A percentile compares a stretch with the other conserved stretches of the same genome.
Evolutionary conservation across 2,888 invertebrate genomes (phyloP).

Genomic region (Heliconius charithonia): DNA sequence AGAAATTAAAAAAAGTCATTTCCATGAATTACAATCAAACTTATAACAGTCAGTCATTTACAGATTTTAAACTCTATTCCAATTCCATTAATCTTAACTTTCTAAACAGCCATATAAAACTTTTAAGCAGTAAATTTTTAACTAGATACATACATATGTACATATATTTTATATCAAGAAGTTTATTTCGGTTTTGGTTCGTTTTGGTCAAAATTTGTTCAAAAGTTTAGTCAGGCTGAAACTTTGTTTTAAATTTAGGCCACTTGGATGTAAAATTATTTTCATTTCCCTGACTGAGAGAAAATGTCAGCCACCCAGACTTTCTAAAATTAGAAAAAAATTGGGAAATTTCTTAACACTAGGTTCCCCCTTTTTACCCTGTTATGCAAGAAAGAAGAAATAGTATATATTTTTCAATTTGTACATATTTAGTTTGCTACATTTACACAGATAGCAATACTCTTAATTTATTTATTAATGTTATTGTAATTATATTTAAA

Average conservation of each 20-base stretch:
- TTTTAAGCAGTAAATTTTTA: background rate
- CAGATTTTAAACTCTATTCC: too few species aligned
- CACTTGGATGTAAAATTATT: background rate
- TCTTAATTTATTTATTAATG: background rate
- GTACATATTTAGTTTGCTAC: too few species aligned
- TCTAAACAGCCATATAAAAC: too few species aligned
- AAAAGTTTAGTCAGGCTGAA: background rate
- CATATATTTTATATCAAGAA: background rate
- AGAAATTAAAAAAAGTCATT: too few species aligned
- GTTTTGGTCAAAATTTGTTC: background rate
- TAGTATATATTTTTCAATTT: too few species aligned
- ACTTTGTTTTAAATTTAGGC: constrained; percentile 2
- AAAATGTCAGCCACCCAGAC: too few species aligned
- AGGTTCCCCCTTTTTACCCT: background rate
- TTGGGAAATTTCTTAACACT: background rate
- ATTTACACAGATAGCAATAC: too few species aligned
- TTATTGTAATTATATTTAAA: background rate
- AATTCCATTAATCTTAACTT: too few species aligned
- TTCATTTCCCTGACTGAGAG: too few species aligned
- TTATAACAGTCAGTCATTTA: too few species aligned
- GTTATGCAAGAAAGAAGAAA: background rate
- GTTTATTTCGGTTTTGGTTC: background rate
- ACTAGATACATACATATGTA: background rate
- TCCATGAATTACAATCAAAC: too few species aligned
- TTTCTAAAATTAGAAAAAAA: too few species aligned